Conservation (phyloP, 2,888 invertebrate species). For the Kryphioiulus occultus region DNA sequence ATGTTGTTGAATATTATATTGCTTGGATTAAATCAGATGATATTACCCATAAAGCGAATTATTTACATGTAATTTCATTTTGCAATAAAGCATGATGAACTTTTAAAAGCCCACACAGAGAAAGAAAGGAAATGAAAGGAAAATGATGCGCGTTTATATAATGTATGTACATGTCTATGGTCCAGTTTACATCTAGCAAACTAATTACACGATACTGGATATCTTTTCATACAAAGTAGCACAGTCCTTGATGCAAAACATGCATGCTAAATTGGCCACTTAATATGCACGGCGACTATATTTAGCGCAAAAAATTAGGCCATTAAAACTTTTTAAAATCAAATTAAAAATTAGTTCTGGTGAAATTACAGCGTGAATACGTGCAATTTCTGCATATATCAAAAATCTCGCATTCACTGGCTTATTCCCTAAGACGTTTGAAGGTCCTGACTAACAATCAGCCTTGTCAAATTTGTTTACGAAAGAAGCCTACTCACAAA, state of each 20-base stretch:
- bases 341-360: constrained; percentile 2
- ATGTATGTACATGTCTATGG: neutral
- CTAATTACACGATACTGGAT: neutral
- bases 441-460: constrained; percentile 12
- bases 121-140: neutral
- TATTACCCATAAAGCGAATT: neutral
- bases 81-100: neutral
- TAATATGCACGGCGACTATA: constrained; percentile 15
- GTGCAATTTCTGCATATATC: constrained; percentile 10
- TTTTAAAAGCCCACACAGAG: neutral
- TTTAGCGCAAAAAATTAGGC: neutral
- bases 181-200: neutral
- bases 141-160: neutral
- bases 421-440: constrained; percentile 4
- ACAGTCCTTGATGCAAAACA: neutral
- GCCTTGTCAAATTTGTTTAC: constrained; percentile 23
- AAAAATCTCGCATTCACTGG: neutral
- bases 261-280: neutral
- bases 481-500: neutral
- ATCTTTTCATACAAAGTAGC: constrained; percentile 23
- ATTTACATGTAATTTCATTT: neutral
- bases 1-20: too few relatives aligned
- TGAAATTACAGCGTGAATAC: neutral
- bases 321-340: neutral
- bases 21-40: too few relatives aligned